Conservation (phyloP, 1,140 invertebrate genomes). For the Manduca sexta region DNA sequence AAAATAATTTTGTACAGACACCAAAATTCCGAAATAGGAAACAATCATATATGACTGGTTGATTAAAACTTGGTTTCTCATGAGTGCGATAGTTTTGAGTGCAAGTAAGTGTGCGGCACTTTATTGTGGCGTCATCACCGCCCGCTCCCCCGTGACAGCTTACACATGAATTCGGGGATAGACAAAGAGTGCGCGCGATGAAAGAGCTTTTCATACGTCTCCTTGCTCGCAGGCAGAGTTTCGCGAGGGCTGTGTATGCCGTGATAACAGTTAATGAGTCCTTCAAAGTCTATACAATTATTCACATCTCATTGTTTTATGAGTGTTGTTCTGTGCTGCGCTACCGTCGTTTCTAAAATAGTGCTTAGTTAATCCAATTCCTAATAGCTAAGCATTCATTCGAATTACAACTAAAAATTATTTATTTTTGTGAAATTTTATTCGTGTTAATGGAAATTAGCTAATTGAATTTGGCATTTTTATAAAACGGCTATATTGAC, state of each 20-base stretch:
- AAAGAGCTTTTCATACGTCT: slow-evolving; percentile 45
- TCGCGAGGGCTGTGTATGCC: slow-evolving; percentile 23
- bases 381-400: too few relatives aligned
- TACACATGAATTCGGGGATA: slow-evolving; percentile 45
- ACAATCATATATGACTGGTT: too few relatives aligned
- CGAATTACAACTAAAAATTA: too few relatives aligned
- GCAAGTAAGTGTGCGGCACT: slow-evolving; percentile 21
- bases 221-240: slow-evolving; percentile 22
- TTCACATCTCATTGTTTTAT: too few relatives aligned
- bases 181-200: slow-evolving; percentile 43
- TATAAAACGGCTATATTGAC: slow-evolving; percentile 6
- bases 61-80: too few relatives aligned
- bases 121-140: slow-evolving; percentile 22
- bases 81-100: not conserved
- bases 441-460: slow-evolving; percentile 2
- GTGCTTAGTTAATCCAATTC: too few relatives aligned
- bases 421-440: too few relatives aligned
- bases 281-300: slow-evolving; percentile 15
- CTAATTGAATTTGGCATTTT: slow-evolving; percentile 3
- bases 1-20: too few relatives aligned
- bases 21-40: too few relatives aligned
- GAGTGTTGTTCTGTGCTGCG: too few relatives aligned
- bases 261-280: slow-evolving; percentile 35
- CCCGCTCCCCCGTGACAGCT: slow-evolving; percentile 26
- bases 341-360: too few relatives aligned